Base-by-base conservation (phyloP, 2,113 vertebrate species). In the Callionymus lyra region DNA sequence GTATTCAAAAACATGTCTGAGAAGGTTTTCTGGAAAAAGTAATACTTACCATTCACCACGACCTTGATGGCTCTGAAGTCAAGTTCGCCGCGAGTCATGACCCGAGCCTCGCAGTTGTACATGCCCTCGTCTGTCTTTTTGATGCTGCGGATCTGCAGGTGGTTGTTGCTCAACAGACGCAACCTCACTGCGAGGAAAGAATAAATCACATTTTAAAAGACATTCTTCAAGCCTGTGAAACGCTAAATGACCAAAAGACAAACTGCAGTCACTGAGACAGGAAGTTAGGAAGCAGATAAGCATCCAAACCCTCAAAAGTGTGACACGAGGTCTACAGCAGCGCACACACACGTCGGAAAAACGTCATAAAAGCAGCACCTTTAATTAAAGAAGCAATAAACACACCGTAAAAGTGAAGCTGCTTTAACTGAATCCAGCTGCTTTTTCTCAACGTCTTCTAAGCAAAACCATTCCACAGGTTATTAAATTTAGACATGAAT, bases 61-160 rank as follows among this genome's bases (percentile, higher is more conserved):
- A 98, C 94, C 72, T 89, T 86, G 72, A 98, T 97, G 53, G 86
- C 83, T 61, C 84, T 90, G 75, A 92, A 92, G 85, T 95, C 91
- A 48, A 99, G 90, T 70, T 99, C 95, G 59, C 95, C 95, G 1
- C 94, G 84, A 15, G 91, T 86, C 85, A 90, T 76, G 72, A 97
- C 94, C 12, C 93, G 88, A 16, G 91, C 95, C 77, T 99, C 95
- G 10, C 95, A 99, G 51, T 80, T 88, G 62, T 97, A 99, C 1
- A 66, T 84, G 9, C 94, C 95, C 77, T 99, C 93, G 44, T 99
- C 95, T 0, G 84, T 90, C 80, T 98, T 98, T 85, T 90, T 98
- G 77, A 99, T 92, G 62, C 89, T 81, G 1, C 87, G 85, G 74
- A 98, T 97, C 81, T 91, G 90, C 66, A 98, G 88, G 85, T 95